phyloP scores from a whole-genome alignment of 2,797 vertebrate genomes.

The Propithecus deckenii region DNA sequence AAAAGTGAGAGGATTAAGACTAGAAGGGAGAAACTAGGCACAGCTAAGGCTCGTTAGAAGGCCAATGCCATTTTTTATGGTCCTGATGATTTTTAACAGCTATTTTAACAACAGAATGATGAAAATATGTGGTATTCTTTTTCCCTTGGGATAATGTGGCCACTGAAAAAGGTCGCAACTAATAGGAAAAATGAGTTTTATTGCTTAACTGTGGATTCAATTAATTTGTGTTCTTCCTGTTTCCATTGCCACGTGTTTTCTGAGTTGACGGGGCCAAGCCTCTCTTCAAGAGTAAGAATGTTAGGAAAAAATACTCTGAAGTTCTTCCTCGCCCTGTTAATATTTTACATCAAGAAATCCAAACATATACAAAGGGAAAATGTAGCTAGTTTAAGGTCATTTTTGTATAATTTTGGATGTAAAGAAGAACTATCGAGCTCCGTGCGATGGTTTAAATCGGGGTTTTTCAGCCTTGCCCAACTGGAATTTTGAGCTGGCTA shows the following conservation, averaged over 20 bases:
- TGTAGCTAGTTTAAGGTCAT: background rate
- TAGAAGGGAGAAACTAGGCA: background rate
- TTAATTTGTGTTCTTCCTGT: conserved; percentile 56
- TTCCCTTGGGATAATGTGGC: conserved; percentile 48
- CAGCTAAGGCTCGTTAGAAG: background rate
- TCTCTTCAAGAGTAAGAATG: background rate
- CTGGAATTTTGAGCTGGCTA: background rate
- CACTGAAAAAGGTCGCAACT: conserved; percentile 48
- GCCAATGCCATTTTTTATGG: background rate
- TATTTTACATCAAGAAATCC: background rate
- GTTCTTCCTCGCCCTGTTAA: background rate
- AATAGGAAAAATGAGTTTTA: conserved; percentile 64
- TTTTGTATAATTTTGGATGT: background rate
- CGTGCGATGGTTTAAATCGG: background rate
- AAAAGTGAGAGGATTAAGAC: background rate
- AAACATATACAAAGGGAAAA: background rate
- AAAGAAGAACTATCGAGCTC: background rate
- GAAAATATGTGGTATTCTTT: conserved; percentile 35
- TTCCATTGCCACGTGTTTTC: background rate
- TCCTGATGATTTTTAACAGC: conserved; percentile 53
- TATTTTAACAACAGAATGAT: conserved; percentile 61
- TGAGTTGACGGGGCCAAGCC: background rate
- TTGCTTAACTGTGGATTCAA: conserved; percentile 60
- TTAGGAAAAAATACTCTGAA: background rate
- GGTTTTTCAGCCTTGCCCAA: background rate